A percentile compares a stretch with the other conserved stretches of the same genome.
Conservation (phyloP, 1,140 invertebrate genomes). For the Plectrocnemia conspersa region DNA sequence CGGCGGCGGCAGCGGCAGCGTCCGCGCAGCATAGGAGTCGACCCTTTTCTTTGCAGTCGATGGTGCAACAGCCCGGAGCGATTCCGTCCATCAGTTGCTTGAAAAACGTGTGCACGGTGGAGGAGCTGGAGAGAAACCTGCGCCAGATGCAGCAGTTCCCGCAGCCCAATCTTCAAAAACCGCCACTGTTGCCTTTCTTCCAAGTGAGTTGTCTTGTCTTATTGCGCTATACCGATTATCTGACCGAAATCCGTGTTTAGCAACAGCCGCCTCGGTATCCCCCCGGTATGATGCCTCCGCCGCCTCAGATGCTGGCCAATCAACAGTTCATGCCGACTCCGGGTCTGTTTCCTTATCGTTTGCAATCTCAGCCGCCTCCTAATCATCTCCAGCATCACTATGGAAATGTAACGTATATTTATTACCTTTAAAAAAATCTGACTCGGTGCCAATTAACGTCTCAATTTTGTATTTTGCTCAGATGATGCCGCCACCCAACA, state of each 20-base stretch:
- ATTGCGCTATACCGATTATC: neutral
- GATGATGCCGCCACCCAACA: constrained; percentile 21
- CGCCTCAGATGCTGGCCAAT: constrained; percentile 15
- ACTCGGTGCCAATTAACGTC: no score
- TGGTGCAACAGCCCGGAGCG: neutral
- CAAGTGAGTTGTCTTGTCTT: constrained; percentile 36
- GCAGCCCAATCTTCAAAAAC: constrained; percentile 36
- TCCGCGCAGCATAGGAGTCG: neutral
- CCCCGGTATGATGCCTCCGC: constrained; percentile 19
- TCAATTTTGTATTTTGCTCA: constrained; percentile 7
- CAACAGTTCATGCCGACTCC: constrained; percentile 12
- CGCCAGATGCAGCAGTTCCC: constrained; percentile 39
- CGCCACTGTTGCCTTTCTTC: constrained; percentile 34
- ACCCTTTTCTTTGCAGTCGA: neutral
- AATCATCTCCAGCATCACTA: constrained; percentile 25
- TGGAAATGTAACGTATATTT: constrained; percentile 28
- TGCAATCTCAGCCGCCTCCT: constrained; percentile 23
- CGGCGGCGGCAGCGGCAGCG: neutral
- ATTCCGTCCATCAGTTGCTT: constrained; percentile 27
- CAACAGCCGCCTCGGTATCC: constrained; percentile 25
- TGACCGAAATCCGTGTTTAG: no score
- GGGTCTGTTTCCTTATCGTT: constrained; percentile 15
- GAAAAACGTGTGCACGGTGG: constrained; percentile 49
- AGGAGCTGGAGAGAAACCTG: constrained; percentile 47
- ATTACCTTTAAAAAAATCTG: neutral